Conservation (phyloP, 2,113 vertebrate genomes). For the Hemibagrus wyckioides region DNA sequence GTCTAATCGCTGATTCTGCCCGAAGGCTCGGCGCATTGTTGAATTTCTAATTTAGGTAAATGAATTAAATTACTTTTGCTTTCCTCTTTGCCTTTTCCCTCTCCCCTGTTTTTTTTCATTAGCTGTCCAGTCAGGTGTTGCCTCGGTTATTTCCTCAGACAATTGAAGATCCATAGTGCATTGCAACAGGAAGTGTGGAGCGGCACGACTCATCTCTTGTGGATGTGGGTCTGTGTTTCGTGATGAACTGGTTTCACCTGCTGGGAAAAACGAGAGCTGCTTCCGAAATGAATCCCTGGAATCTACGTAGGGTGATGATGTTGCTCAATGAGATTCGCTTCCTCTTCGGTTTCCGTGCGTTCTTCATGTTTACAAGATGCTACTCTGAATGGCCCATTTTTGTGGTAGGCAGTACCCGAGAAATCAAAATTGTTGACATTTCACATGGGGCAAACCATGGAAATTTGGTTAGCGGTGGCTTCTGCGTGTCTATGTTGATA, state of each 20-base stretch:
- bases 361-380: not conserved
- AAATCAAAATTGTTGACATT: not conserved
- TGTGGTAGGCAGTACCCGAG: not conserved
- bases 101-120: constrained; percentile 39
- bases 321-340: not conserved
- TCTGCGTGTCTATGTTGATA: not conserved
- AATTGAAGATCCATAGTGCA: constrained; percentile 50
- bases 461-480: not conserved
- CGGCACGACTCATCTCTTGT: constrained; percentile 19
- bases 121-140: constrained; percentile 64
- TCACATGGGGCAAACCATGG: not conserved
- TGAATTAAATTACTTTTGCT: constrained; percentile 59
- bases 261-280: not conserved
- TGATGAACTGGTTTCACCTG: constrained; percentile 2
- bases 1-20: constrained; percentile 68
- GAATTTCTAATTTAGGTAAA: constrained; percentile 69
- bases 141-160: constrained; percentile 60
- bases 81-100: not conserved
- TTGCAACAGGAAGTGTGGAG: constrained; percentile 49
- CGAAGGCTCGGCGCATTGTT: constrained; percentile 63
- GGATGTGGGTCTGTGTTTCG: not conserved
- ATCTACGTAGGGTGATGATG: not conserved
- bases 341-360: not conserved
- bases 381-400: not conserved
- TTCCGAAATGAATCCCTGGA: constrained; percentile 18